These are phyloP conservation scores for Archips xylosteana DNA, from an alignment of 2,888 invertebrate genomes.

Conservation along the genomic window DNA sequence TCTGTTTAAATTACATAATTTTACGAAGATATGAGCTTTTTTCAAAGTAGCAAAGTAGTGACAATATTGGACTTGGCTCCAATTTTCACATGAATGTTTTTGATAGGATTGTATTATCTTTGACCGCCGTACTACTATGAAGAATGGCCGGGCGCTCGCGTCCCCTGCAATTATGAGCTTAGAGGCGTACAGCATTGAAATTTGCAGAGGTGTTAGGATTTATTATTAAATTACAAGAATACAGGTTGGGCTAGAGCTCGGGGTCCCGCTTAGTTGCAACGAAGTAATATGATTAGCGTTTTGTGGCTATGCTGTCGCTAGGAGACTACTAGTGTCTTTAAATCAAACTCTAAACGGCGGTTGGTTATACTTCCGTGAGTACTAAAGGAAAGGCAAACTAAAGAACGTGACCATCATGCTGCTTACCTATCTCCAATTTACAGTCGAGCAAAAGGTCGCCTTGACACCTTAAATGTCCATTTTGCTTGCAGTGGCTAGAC, in stretches of 20 bases:
- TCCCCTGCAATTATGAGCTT: slow-evolving; percentile 22
- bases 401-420: too few relatives aligned
- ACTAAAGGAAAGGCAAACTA: too few relatives aligned
- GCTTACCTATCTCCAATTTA: too few relatives aligned
- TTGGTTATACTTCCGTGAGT: not conserved
- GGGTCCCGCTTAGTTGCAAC: not conserved
- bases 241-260: not conserved
- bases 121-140: slow-evolving; percentile 20
- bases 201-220: slow-evolving; percentile 22
- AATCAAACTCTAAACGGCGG: not conserved
- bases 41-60: too few relatives aligned
- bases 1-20: too few relatives aligned
- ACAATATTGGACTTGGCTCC: too few relatives aligned
- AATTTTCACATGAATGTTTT: too few relatives aligned
- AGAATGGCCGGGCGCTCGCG: slow-evolving; percentile 5
- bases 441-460: too few relatives aligned
- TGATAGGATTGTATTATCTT: slow-evolving; percentile 15
- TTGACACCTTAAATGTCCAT: too few relatives aligned
- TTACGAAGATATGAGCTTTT: too few relatives aligned
- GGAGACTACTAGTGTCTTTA: not conserved
- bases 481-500: too few relatives aligned
- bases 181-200: slow-evolving; percentile 19
- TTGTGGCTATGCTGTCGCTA: not conserved
- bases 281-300: not conserved
- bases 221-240: slow-evolving; percentile 9